Base-by-base conservation (phyloP, 1,140 invertebrate species). In the Zaprionus kolodkinae region DNA sequence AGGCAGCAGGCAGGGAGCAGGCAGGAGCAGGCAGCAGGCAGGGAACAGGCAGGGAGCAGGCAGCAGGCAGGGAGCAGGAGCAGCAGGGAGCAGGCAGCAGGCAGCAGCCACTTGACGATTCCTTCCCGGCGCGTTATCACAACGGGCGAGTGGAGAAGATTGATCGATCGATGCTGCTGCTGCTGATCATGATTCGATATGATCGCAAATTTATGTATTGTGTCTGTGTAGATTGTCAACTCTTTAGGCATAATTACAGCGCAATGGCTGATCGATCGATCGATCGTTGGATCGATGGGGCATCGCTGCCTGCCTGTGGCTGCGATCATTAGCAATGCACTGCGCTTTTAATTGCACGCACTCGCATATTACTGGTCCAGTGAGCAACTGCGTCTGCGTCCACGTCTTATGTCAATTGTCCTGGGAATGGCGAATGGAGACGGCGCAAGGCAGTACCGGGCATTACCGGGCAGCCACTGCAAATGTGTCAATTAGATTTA, bases 401-500 rank as follows among this genome's bases (percentile, higher is more conserved):
- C 21, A 21, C 21, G 25, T 50, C 45, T 79, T 65, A 73, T 69
- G 70, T 74, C 75, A 79, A 79, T 66, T 73, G 70, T 66, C 74
- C 56, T 43, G 60, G 72, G 77, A 76, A 63, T 68, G 3, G 40
- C 6, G 15, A 15, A 45, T 40, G 38, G 38, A 12, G 12, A 40
- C 38, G 38, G 12, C 38, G 5, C n/a, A n/a, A 40, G 13, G 40
- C 40, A 43, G 40, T 15, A n/a, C n/a, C n/a, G n/a, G n/a, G n/a
- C n/a, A n/a, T n/a, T n/a, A n/a, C 1, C 13, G 7, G 5, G 38
- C 38, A 43, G 38, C n/a, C n/a, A 43, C 38, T 45, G 40, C 89
- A 91, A 87, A 91, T 91, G 89, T 91, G 89, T 91, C 89, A 91
- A 91, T 91, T 91, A 91, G 89, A 91, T 91, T 91, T 91, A 91